Conservation (phyloP, 1,140 invertebrate genomes). For the Ylistrum balloti region DNA sequence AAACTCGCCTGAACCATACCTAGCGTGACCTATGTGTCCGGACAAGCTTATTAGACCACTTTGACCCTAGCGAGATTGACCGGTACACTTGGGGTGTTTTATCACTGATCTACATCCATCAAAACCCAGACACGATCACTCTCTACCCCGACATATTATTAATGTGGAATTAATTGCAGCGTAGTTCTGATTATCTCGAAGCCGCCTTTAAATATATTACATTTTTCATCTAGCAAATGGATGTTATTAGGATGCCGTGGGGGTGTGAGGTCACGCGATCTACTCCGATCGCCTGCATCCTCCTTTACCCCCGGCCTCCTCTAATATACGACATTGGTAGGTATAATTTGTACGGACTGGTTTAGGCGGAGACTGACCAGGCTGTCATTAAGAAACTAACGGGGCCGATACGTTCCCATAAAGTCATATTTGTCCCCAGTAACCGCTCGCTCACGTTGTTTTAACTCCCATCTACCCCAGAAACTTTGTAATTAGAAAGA, state of each 20-base stretch:
- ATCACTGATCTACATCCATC: neutral
- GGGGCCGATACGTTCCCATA: neutral
- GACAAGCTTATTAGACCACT: neutral
- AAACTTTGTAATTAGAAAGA: slow-evolving; percentile 21
- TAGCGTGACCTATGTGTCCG: slow-evolving; percentile 31
- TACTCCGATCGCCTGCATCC: neutral
- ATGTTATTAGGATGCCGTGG: neutral
- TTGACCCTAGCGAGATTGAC: neutral
- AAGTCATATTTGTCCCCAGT: slow-evolving; percentile 12
- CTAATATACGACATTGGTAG: slow-evolving; percentile 4
- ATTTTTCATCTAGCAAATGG: slow-evolving; percentile 33
- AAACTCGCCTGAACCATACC: neutral
- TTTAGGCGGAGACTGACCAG: neutral
- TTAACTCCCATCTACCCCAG: neutral
- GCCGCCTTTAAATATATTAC: slow-evolving; percentile 34
- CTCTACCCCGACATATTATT: neutral
- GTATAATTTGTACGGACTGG: slow-evolving; percentile 16
- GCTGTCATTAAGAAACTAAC: neutral
- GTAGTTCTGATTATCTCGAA: neutral
- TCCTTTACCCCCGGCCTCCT: neutral
- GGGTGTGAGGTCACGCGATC: neutral
- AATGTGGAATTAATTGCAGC: slow-evolving; percentile 26
- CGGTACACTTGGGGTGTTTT: neutral
- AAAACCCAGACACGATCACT: neutral
- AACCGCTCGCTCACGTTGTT: neutral